Percentiles rank a stretch among this genome's conserved stretches.
phyloP scores from a whole-genome alignment of 2,797 vertebrate genomes.

The Chromis chromis region DNA sequence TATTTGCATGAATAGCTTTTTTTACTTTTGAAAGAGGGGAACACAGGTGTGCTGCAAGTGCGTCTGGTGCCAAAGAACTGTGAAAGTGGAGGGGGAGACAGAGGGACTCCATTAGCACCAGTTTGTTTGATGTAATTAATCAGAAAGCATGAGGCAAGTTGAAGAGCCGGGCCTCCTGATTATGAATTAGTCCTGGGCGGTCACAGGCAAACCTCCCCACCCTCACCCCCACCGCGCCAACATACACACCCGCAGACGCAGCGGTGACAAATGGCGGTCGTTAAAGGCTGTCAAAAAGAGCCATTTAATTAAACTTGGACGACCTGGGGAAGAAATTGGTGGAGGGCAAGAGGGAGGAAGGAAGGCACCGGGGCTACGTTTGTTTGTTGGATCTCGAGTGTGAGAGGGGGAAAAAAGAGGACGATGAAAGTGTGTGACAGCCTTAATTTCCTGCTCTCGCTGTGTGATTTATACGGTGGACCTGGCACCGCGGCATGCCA shows the following conservation, averaged over 20 bases:
- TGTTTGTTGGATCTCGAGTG: slow-evolving; percentile 54
- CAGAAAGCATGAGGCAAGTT: slow-evolving; percentile 62
- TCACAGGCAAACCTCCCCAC: slow-evolving; percentile 19
- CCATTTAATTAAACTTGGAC: slow-evolving; percentile 78
- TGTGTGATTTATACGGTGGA: slow-evolving; percentile 72
- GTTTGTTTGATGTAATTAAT: slow-evolving; percentile 79
- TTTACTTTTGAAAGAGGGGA: slow-evolving; percentile 32
- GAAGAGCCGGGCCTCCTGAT: slow-evolving; percentile 62
- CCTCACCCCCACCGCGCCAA: neutral
- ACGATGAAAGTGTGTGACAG: slow-evolving; percentile 62
- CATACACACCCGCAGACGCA: slow-evolving; percentile 17
- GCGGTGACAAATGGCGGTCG: slow-evolving; percentile 76
- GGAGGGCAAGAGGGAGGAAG: slow-evolving; percentile 57
- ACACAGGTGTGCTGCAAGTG: slow-evolving; percentile 44
- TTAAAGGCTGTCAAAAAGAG: slow-evolving; percentile 79
- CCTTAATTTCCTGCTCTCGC: slow-evolving; percentile 76
- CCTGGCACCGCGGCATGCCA: slow-evolving; percentile 47
- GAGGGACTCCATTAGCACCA: slow-evolving; percentile 54
- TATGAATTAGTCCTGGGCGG: slow-evolving; percentile 61
- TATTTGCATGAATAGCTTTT: slow-evolving; percentile 46
- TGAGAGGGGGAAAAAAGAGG: slow-evolving; percentile 16
- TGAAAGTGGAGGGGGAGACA: slow-evolving; percentile 28
- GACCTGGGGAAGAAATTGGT: slow-evolving; percentile 48
- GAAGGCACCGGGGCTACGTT: slow-evolving; percentile 29
- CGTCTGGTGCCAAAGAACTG: slow-evolving; percentile 30